A percentile compares a stretch with the other conserved stretches of the same genome.
Evolutionary conservation across 2,888 invertebrate species (phyloP).

Genomic region (Silvanus unidentatus): DNA sequence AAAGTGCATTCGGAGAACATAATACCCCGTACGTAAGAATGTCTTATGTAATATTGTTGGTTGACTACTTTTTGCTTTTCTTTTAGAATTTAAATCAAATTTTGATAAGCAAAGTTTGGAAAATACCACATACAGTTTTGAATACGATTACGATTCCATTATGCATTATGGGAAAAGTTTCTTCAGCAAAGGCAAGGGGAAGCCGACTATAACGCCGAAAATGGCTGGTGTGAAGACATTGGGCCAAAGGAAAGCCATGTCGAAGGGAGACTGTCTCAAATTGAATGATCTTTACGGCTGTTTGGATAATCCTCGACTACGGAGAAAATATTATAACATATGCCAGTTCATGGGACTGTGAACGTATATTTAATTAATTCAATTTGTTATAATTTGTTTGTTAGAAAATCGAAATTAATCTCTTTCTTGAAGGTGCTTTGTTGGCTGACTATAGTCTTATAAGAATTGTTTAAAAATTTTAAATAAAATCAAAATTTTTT

Average conservation of each 20-base stretch:
- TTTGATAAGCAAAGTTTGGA: constrained; percentile 60
- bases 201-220: constrained; percentile 58
- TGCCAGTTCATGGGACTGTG: constrained; percentile 50
- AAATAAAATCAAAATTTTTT: no score
- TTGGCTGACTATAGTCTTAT: no score
- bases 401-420: neutral
- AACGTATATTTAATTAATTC: constrained; percentile 7
- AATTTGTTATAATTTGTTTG: neutral
- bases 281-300: constrained; percentile 63
- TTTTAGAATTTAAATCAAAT: constrained; percentile 55
- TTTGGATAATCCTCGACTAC: constrained; percentile 46
- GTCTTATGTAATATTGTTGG: neutral
- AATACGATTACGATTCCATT: constrained; percentile 71
- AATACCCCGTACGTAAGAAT: constrained; percentile 53
- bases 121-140: constrained; percentile 60
- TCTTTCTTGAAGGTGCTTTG: no score
- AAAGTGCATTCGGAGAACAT: constrained; percentile 65
- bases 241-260: constrained; percentile 59
- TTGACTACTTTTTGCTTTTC: constrained; percentile 6
- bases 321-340: constrained; percentile 52
- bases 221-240: constrained; percentile 50
- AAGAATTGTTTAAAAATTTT: no score
- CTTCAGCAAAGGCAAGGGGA: constrained; percentile 57
- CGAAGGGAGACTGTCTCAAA: constrained; percentile 62
- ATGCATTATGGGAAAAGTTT: constrained; percentile 72